Percentiles rank a stretch among this genome's conserved stretches.
phyloP scores from a whole-genome alignment of 1,140 invertebrate species.

The Euglossa dilemma region DNA sequence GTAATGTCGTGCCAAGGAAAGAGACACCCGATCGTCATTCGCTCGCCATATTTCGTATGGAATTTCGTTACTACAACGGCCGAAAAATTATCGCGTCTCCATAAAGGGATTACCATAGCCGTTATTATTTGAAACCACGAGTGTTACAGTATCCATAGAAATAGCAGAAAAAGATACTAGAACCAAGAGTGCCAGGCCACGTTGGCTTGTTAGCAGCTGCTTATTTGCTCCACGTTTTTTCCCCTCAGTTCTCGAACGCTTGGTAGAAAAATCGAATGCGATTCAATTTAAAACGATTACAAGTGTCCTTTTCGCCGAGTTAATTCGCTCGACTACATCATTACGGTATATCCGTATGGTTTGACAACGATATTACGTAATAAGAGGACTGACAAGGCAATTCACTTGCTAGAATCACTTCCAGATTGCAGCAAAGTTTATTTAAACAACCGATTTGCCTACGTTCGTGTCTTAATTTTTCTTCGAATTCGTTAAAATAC shows the following conservation, averaged over 20 bases:
- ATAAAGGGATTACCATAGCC: background rate
- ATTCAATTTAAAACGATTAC: conserved; percentile 17
- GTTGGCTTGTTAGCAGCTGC: conserved; percentile 58
- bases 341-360: conserved; percentile 46
- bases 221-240: conserved; percentile 16
- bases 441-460: background rate
- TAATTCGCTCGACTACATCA: conserved; percentile 4
- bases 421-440: background rate
- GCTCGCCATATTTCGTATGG: conserved; percentile 63
- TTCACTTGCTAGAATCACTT: conserved; percentile 25
- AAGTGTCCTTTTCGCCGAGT: conserved; percentile 3
- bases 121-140: background rate
- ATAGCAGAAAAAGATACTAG: conserved; percentile 26
- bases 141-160: background rate
- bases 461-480: background rate
- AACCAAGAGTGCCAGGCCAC: conserved; percentile 34
- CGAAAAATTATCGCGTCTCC: background rate
- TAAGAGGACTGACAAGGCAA: conserved; percentile 37
- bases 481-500: background rate
- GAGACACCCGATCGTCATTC: conserved; percentile 61
- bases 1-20: conserved; percentile 69
- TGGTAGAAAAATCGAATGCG: conserved; percentile 1
- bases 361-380: conserved; percentile 61
- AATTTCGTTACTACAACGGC: conserved; percentile 48
- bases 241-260: background rate